phyloP scores from a whole-genome alignment of 2,113 vertebrate genomes.

The Apodemus speciosus region DNA sequence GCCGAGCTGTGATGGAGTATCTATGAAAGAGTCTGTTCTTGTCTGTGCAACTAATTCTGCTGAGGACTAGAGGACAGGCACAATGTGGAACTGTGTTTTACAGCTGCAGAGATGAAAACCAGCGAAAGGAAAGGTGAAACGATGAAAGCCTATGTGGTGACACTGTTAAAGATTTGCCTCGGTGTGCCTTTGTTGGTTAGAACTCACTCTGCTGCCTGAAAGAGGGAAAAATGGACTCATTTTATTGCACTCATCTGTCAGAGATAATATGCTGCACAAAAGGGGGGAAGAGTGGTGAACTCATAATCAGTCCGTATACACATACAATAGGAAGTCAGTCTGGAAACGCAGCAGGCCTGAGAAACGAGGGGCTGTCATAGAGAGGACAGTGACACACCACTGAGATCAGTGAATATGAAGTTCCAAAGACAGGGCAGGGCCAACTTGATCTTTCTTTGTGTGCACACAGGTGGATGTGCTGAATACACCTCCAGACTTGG shows the following conservation, averaged over 20 bases:
- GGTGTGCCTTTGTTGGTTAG: constrained; percentile 71
- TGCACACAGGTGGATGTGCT: constrained; percentile 18
- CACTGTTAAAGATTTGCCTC: constrained; percentile 73
- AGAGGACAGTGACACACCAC: constrained; percentile 37
- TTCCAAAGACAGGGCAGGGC: constrained; percentile 52
- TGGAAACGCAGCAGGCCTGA: constrained; percentile 58
- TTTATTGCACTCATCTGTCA: constrained; percentile 79
- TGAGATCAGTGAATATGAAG: constrained; percentile 64
- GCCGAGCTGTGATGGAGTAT: constrained; percentile 40
- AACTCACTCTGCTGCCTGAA: constrained; percentile 66
- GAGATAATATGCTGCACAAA: constrained; percentile 60
- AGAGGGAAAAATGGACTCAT: constrained; percentile 56
- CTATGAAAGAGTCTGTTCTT: constrained; percentile 62
- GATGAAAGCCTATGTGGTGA: constrained; percentile 70
- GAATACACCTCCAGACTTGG: constrained; percentile 65
- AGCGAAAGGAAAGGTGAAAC: constrained; percentile 77
- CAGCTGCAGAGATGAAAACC: constrained; percentile 77
- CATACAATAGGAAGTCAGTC: constrained; percentile 58
- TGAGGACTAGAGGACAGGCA: constrained; percentile 58
- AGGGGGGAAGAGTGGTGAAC: constrained; percentile 53
- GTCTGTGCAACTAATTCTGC: constrained; percentile 63
- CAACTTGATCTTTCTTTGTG: constrained; percentile 72
- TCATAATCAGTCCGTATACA: constrained; percentile 70
- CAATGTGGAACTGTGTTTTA: constrained; percentile 71
- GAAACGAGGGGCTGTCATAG: not conserved